phyloP scores from a whole-genome alignment of 2,888 invertebrate genomes.

The Caenorhabditis panamensis region DNA sequence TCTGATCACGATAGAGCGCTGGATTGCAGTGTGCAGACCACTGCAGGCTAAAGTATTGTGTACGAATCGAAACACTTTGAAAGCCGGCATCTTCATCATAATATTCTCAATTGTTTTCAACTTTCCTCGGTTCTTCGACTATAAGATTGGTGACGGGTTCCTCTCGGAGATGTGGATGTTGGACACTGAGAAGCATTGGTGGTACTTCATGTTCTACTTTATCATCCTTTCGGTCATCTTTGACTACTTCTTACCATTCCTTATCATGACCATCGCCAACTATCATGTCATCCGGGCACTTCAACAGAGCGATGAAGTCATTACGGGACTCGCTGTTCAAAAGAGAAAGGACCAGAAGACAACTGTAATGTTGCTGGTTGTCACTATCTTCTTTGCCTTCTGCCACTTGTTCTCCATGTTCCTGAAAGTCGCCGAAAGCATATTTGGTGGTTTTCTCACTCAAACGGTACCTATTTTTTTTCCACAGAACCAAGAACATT shows the following conservation, averaged over 20 bases:
- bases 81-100: slow-evolving; percentile 53
- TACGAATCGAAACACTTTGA: slow-evolving; percentile 57
- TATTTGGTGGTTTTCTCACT: slow-evolving; percentile 55
- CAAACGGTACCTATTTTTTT: slow-evolving; percentile 31
- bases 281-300: slow-evolving; percentile 53
- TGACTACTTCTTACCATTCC: slow-evolving; percentile 55
- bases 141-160: slow-evolving; percentile 53
- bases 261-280: slow-evolving; percentile 60
- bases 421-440: slow-evolving; percentile 55
- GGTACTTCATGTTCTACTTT: slow-evolving; percentile 60
- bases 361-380: slow-evolving; percentile 59
- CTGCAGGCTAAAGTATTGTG: slow-evolving; percentile 57
- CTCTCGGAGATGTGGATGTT: slow-evolving; percentile 62
- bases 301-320: slow-evolving; percentile 53
- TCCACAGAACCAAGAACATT: background rate
- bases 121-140: slow-evolving; percentile 57
- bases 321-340: slow-evolving; percentile 51
- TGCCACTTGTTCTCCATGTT: slow-evolving; percentile 59
- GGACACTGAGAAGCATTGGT: slow-evolving; percentile 58
- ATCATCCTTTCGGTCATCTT: slow-evolving; percentile 50
- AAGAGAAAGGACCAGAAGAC: slow-evolving; percentile 61
- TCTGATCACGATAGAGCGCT: slow-evolving; percentile 57
- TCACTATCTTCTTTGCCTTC: slow-evolving; percentile 62
- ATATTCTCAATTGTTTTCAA: slow-evolving; percentile 62
- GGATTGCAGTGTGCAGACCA: slow-evolving; percentile 64